Conservation (phyloP, 2,888 invertebrate species). For the Drosophila differens region DNA sequence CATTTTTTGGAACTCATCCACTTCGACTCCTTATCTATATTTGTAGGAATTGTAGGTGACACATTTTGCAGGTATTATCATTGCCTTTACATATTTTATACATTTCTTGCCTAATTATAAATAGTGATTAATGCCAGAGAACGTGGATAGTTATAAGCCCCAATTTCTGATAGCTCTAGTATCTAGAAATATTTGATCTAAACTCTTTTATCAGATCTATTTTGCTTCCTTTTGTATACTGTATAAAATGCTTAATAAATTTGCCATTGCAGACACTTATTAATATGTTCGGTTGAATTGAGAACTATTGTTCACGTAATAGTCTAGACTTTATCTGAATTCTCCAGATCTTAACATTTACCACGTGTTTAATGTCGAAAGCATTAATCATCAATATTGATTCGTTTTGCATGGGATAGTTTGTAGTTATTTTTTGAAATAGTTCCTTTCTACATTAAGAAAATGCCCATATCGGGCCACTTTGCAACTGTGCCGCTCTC, state of each 20-base stretch:
- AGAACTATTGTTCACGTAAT: background rate
- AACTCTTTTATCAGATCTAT: background rate
- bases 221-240: background rate
- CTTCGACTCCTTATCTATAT: background rate
- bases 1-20: background rate
- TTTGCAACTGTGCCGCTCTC: background rate
- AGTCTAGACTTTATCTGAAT: background rate
- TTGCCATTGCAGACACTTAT: too few relatives aligned
- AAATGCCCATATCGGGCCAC: background rate
- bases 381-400: background rate
- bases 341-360: background rate
- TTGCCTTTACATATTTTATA: background rate
- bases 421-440: background rate
- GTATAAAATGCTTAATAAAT: background rate
- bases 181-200: background rate
- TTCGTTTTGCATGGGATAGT: background rate
- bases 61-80: background rate
- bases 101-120: background rate
- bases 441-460: background rate
- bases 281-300: background rate
- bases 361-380: background rate
- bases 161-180: background rate
- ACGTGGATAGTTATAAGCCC: background rate
- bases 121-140: background rate
- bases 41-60: background rate